Base-by-base conservation (phyloP, 2,888 invertebrate species). In the Rhamphomyia laevipes region DNA sequence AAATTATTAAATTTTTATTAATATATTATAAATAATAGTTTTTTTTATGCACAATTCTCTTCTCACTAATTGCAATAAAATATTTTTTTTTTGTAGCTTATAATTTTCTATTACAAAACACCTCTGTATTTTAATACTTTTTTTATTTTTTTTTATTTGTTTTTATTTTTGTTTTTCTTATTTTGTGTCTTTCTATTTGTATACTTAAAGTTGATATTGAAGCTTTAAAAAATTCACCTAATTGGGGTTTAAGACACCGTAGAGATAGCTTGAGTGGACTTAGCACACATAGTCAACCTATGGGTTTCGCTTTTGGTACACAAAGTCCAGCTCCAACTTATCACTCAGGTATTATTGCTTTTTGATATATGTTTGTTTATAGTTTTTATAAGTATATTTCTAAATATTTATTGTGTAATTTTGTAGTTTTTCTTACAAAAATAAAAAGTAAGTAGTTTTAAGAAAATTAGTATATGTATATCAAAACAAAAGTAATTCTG, bases 221-320 rank as follows among this genome's bases (percentile, higher is more conserved):
- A 61, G 74, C 73, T 63, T 67, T 78, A 63, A 74, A 78, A 65
- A 78, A 77, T 61, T 73, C 75, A 59, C 70, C 72, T 57, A 72
- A 73, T 59, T 76, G 73, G 38, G 74, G 75, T 59, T 63, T 71
- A 62, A 66, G 71, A 62, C 71, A 71, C 68, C 71, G 71, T 70
- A 71, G 71, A 70, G 71, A 71, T 70, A 71, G 71, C 64, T 63
- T 71, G 61, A 71, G 71, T 62, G 71, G 71, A 62, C 62, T 71
- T 55, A 71, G 71, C 63, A 70, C 71, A 58, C 71, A 71, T 61
- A 71, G 71, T 61, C 71, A 71, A 57, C 71, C 71, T 55, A 63
- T 70, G 64, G 70, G 70, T 40, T 67, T 66, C 58, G 67, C 64
- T 60, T 67, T 67, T 61, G 70, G 70, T 56, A 66, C 67, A 49